Percentiles rank a stretch among this genome's conserved stretches.
Evolutionary conservation across 2,888 invertebrate genomes (phyloP).

Genomic region (Calameuta idolon): DNA sequence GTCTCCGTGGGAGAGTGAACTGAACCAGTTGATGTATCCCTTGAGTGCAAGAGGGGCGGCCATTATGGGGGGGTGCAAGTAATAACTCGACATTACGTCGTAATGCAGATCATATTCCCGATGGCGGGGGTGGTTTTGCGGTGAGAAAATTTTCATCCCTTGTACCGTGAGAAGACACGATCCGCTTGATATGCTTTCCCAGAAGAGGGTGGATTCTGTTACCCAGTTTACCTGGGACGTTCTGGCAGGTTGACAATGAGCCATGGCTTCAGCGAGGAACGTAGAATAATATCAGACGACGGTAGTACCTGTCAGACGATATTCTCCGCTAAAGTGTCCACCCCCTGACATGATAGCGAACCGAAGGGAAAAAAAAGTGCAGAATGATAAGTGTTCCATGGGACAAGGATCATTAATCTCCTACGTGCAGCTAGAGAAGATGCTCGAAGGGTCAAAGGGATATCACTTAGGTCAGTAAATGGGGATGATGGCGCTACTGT

Average conservation of each 20-base stretch:
- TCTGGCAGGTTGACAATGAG: neutral
- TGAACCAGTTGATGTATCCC: conserved; percentile 40
- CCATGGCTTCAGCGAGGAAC: neutral
- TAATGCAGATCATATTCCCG: conserved; percentile 52
- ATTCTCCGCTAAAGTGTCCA: neutral
- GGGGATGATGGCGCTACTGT: neutral
- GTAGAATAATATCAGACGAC: neutral
- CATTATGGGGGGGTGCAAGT: conserved; percentile 44
- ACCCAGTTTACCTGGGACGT: neutral
- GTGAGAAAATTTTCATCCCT: neutral
- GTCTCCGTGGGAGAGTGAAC: conserved; percentile 54
- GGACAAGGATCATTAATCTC: conserved; percentile 40
- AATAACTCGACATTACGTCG: conserved; percentile 54
- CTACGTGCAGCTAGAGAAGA: neutral
- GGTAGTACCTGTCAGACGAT: neutral
- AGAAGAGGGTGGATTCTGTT: neutral
- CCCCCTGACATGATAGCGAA: neutral
- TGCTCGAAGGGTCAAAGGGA: conserved; percentile 2
- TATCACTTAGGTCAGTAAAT: conserved; percentile 9
- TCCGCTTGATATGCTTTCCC: neutral
- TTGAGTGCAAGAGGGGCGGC: conserved; percentile 46
- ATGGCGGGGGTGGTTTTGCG: conserved; percentile 6
- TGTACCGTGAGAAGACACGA: neutral
- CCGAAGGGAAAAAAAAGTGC: conserved; percentile 6
- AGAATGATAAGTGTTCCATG: conserved; percentile 32